These are phyloP conservation scores for Saccostrea echinata DNA, from an alignment of 1,140 invertebrate species.

Conservation along the genomic window DNA sequence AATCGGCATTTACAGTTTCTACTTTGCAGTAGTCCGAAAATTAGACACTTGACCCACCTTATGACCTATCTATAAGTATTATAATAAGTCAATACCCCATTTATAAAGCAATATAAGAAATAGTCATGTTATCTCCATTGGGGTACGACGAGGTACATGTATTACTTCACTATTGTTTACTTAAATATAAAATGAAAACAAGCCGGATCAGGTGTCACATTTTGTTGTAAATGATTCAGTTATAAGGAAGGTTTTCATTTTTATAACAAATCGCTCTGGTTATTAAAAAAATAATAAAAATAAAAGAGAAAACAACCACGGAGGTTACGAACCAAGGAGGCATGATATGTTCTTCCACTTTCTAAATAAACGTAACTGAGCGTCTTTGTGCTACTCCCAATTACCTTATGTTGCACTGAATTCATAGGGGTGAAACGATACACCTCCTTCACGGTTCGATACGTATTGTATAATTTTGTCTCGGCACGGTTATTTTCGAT, in stretches of 20 bases:
- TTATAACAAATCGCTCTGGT: too few relatives aligned
- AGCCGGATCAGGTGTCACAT: too few relatives aligned
- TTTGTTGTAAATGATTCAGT: too few relatives aligned
- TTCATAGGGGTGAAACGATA: too few relatives aligned
- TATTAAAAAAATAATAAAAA: neutral
- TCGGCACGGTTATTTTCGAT: too few relatives aligned
- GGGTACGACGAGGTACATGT: neutral
- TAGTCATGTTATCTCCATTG: neutral
- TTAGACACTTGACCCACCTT: neutral
- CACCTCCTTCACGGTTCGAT: too few relatives aligned
- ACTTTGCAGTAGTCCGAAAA: neutral
- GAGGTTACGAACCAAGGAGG: neutral
- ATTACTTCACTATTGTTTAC: slow-evolving; percentile 7
- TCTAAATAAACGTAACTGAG: too few relatives aligned
- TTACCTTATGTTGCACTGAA: too few relatives aligned
- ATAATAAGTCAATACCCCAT: neutral
- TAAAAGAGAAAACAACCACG: neutral
- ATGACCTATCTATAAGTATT: neutral
- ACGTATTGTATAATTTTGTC: too few relatives aligned
- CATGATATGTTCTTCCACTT: too few relatives aligned
- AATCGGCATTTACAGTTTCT: neutral
- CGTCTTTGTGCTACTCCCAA: too few relatives aligned
- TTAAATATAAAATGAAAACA: neutral
- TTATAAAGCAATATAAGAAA: neutral
- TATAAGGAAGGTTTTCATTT: too few relatives aligned